Evolutionary conservation across 2,113 vertebrate genomes (phyloP), one percentile per base, ranked within the genome.

Genomic region (Triplophysa siluroides): DNA sequence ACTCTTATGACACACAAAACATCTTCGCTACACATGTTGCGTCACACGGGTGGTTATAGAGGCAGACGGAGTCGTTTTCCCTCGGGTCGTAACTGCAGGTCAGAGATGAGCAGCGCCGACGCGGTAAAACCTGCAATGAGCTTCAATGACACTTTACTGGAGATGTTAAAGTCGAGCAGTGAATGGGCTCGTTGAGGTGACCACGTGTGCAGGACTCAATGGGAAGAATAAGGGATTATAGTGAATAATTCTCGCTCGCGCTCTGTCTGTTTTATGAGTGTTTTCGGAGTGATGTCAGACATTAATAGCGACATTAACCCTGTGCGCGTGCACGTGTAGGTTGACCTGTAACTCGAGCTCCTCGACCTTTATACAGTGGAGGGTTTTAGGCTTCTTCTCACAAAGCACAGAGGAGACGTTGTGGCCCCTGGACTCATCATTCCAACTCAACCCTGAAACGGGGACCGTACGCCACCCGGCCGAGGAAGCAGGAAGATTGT

Each of bases 281-380:
- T 85, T 85, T 83, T 81, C 26, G 45, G 70, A 85, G 76, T 83
- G 84, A 85, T 81, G 78, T 85, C 81, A 83, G 78, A 70, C 65
- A 45, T 67, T 84, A 69, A 85, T 23, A 23, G 69, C 68, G 29
- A 47, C 65, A 29, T 65, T 72, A 66, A 78, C 50, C 18, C 33
- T 54, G 62, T 71, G 61, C 58, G 72, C 54, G 54, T 19, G 54
- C 54, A n/a, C 8, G 4, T 61, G 62, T 19, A 19, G 29, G 70
- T 66, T 83, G 83, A 86, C 78, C 85, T 86, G 83, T 83, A 84
- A 86, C 70, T 12, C 1, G 75, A 86, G 79, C 66, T 68, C 41
- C 4, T 16, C 6, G 77, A 81, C 85, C 83, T 82, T 63, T 78
- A 69, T 38, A 78, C 76, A 79, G 67, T 23, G 24, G 74, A 62